phyloP scores from a whole-genome alignment of 2,888 invertebrate species.

The Phortica okadai region DNA sequence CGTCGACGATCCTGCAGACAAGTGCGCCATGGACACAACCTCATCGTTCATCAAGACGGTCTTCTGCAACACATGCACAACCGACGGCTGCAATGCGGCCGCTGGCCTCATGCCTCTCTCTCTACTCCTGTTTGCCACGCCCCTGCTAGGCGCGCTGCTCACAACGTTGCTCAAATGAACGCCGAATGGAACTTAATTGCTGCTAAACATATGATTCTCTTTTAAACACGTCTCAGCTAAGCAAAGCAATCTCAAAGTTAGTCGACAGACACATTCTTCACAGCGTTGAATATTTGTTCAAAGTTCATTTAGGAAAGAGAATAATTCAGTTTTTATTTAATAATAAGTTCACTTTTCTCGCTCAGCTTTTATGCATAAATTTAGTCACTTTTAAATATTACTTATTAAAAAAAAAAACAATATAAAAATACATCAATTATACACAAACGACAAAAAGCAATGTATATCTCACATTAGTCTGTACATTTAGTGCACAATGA shows the following conservation, averaged over 20 bases:
- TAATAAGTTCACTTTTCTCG: background rate
- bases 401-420: constrained; percentile 20
- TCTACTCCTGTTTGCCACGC: constrained; percentile 58
- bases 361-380: constrained; percentile 14
- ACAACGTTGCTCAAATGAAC: constrained; percentile 59
- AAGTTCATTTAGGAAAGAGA: too few species aligned
- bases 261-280: too few species aligned
- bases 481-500: background rate
- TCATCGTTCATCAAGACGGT: constrained; percentile 75
- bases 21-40: constrained; percentile 72
- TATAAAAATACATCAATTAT: background rate
- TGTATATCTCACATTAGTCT: constrained; percentile 10
- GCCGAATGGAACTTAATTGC: background rate
- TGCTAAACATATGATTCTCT: too few species aligned
- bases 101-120: constrained; percentile 60
- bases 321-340: background rate
- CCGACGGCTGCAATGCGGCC: constrained; percentile 75
- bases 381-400: constrained; percentile 29
- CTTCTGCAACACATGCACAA: constrained; percentile 75
- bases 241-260: too few species aligned
- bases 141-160: constrained; percentile 54
- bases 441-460: constrained; percentile 2
- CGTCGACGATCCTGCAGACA: constrained; percentile 72
- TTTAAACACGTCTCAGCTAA: too few species aligned
- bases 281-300: background rate